phyloP scores from a whole-genome alignment of 2,113 vertebrate species.

The Lepisosteus osseus region DNA sequence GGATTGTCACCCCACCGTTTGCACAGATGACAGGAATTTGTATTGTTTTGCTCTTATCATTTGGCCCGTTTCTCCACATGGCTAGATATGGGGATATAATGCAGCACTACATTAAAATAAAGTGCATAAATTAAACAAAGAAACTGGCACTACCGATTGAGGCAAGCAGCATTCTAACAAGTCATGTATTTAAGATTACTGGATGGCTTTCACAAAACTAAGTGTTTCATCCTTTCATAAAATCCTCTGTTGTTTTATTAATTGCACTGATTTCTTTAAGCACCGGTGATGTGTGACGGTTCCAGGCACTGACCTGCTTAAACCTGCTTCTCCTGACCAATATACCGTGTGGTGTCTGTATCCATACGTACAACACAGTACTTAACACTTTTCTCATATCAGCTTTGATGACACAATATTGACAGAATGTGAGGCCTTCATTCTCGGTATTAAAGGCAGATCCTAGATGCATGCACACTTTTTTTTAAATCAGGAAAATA shows the following conservation, averaged over 20 bases:
- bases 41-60: neutral
- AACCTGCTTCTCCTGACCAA: constrained; percentile 55
- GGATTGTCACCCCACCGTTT: neutral
- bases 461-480: constrained; percentile 18
- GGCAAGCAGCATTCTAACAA: no score
- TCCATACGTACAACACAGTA: constrained; percentile 31
- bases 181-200: no score
- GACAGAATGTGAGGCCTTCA: constrained; percentile 37
- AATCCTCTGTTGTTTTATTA: neutral
- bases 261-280: constrained; percentile 52
- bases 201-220: constrained; percentile 6
- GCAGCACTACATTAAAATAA: no score
- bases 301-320: constrained; percentile 48
- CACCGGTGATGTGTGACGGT: constrained; percentile 50
- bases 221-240: constrained; percentile 4
- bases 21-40: neutral
- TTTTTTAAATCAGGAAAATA: constrained; percentile 36
- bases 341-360: constrained; percentile 56
- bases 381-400: constrained; percentile 27
- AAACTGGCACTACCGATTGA: no score
- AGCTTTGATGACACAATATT: constrained; percentile 43
- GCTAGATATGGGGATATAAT: neutral
- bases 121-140: no score
- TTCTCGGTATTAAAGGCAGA: constrained; percentile 21
- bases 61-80: neutral